Conservation (phyloP, 2,113 vertebrate genomes). For the Maccullochella peelii region DNA sequence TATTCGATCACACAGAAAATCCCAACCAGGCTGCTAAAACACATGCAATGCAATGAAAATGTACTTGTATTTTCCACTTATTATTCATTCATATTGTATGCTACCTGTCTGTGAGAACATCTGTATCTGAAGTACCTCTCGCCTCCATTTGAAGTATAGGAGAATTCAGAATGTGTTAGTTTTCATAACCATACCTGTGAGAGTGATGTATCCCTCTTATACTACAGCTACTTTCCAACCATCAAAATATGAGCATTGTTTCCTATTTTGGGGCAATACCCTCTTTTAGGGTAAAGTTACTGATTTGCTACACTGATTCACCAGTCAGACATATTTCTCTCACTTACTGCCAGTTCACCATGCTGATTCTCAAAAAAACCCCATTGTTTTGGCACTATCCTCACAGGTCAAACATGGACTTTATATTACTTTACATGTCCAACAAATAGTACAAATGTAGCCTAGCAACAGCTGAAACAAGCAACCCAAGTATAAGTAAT, state of each 20-base stretch:
- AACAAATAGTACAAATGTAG: neutral
- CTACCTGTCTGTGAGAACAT: neutral
- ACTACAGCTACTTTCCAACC: neutral
- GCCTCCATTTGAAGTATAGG: neutral
- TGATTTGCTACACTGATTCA: neutral
- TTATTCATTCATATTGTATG: neutral
- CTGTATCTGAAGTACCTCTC: slow-evolving; percentile 1
- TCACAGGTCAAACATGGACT: neutral
- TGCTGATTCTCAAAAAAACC: neutral
- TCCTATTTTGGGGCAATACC: slow-evolving; percentile 12
- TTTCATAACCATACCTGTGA: slow-evolving; percentile 5
- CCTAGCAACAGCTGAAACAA: neutral
- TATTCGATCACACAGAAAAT: neutral
- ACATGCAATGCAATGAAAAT: neutral
- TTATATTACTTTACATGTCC: neutral
- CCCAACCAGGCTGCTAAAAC: neutral
- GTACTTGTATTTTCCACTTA: neutral
- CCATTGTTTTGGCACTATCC: neutral
- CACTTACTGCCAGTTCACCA: neutral
- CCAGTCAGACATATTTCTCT: neutral
- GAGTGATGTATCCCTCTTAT: neutral
- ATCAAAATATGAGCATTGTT: slow-evolving; percentile 9
- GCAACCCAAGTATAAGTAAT: neutral
- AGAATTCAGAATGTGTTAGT: slow-evolving; percentile 1
- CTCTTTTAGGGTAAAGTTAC: neutral